A percentile compares a stretch with the other conserved stretches of the same genome.
Conservation (phyloP, 2,888 invertebrate species). For the Patella pellucida region DNA sequence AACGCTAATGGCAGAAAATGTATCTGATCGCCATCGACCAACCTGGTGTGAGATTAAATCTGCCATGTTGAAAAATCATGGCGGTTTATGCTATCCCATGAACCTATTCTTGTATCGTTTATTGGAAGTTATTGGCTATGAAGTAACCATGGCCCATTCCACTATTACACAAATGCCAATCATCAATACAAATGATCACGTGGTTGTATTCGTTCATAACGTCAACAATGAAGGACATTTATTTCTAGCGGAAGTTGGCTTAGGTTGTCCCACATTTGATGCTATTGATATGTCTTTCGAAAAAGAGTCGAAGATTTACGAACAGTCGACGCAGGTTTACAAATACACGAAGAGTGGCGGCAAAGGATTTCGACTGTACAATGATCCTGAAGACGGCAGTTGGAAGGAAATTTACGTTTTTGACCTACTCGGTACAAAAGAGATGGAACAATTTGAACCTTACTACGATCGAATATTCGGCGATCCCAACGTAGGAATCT, state of each 20-base stretch:
- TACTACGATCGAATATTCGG: neutral
- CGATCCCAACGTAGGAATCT: neutral
- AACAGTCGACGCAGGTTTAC: neutral
- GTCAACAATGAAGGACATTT: neutral
- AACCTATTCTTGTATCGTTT: neutral
- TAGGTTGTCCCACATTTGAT: neutral
- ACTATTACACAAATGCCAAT: neutral
- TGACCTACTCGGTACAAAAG: neutral
- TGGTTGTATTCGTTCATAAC: neutral
- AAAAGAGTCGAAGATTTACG: neutral
- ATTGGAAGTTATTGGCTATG: neutral
- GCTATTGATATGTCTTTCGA: neutral
- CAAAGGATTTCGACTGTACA: neutral
- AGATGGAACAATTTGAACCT: neutral
- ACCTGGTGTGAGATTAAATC: neutral
- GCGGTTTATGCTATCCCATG: neutral
- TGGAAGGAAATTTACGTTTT: neutral
- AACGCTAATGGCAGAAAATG: neutral
- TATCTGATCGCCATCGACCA: neutral
- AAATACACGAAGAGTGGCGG: neutral
- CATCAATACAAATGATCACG: neutral
- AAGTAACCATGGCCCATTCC: neutral
- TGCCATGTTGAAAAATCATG: constrained; percentile 6
- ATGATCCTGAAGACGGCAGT: neutral
- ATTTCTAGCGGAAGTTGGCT: neutral